Conservation (phyloP, 2,113 vertebrate genomes). For the Nanorana parkeri region DNA sequence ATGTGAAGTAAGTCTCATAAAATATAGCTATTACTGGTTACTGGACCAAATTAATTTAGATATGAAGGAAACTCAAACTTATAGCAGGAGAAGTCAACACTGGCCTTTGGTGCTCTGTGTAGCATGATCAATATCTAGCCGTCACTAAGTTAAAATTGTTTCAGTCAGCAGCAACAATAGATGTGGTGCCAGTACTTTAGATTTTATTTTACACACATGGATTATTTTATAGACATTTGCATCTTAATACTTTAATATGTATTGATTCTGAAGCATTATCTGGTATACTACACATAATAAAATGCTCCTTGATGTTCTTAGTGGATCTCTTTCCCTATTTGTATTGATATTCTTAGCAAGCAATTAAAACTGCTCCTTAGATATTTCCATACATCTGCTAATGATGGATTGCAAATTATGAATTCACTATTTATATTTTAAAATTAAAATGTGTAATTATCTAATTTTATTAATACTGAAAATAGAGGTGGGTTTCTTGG, state of each 20-base stretch:
- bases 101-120: slow-evolving; percentile 11
- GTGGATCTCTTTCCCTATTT: slow-evolving; percentile 9
- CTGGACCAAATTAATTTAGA: neutral
- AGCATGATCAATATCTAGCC: slow-evolving; percentile 33
- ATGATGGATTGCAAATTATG: slow-evolving; percentile 30
- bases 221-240: slow-evolving; percentile 50
- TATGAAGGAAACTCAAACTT: neutral
- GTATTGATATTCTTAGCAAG: slow-evolving; percentile 42
- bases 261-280: slow-evolving; percentile 45
- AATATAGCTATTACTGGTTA: neutral
- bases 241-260: slow-evolving; percentile 45
- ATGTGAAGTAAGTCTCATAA: too few relatives aligned
- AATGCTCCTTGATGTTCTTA: slow-evolving; percentile 36
- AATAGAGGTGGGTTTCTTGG: neutral
- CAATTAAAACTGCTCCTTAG: slow-evolving; percentile 20
- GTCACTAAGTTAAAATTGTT: slow-evolving; percentile 40
- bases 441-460: slow-evolving; percentile 19
- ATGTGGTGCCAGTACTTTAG: slow-evolving; percentile 40
- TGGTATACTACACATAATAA: slow-evolving; percentile 46
- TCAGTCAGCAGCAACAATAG: slow-evolving; percentile 30
- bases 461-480: neutral
- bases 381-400: slow-evolving; percentile 41
- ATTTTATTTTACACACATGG: slow-evolving; percentile 49
- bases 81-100: neutral
- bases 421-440: slow-evolving; percentile 22